Evolutionary conservation across 2,113 vertebrate species (phyloP), one percentile per base, ranked within the genome.

Genomic region (Otocyon megalotis): DNA sequence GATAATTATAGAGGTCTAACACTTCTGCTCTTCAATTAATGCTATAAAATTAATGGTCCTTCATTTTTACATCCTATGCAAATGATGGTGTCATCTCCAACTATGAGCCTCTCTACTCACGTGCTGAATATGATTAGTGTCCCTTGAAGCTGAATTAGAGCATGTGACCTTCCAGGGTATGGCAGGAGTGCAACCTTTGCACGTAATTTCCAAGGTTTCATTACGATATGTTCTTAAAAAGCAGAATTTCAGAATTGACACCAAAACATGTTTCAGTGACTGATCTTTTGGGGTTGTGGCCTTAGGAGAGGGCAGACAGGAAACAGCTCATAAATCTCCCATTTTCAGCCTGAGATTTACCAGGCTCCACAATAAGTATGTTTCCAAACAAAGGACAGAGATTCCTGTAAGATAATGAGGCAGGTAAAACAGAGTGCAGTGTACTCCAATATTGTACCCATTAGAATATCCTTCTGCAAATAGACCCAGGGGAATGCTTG

Each of bases 31-130:
- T 97, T 98, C 94, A 98, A 98, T 98, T 98, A 98, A 98, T 98
- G 97, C 91, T 98, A 97, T 98, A 98, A 98, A 98, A 98, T 98
- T 99, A 98, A 99, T 98, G 96, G 97, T 87, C 97, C 98, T 98
- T 98, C 97, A 98, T 98, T 99, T 99, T 98, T 98, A 97, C 97
- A 91, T 98, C 93, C 94, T 97, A 87, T 95, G 96, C 97, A 99
- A 98, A 99, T 98, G 97, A 98, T 97, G 88, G 84, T 98, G 98
- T 98, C 96, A 98, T 97, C 96, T 98, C 92, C 95, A 97, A 92
- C 76, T 60, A 54, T 94, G 98, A 53, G 13, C 74, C 97, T 96
- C 80, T 97, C 95, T 97, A 83, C 95, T 97, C 93, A 50, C 93
- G 98, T 30, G 8, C 93, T 98, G 96, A 98, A 98, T 97, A 96